Conservation (phyloP, 1,140 invertebrate species). For the Microvelia longipes region DNA sequence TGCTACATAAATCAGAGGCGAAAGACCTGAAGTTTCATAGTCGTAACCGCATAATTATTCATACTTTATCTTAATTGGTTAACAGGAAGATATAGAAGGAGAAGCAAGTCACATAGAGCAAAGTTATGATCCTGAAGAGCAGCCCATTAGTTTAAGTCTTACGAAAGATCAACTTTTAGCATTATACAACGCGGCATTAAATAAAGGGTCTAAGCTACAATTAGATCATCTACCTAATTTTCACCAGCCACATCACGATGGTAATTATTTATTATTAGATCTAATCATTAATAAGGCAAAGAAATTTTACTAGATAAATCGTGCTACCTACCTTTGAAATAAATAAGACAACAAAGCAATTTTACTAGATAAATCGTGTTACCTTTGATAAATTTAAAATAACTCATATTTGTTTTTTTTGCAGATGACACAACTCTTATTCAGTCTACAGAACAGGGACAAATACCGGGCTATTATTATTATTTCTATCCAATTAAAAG, state of each 20-base stretch:
- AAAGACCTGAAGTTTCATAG: too few relatives aligned
- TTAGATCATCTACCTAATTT: slow-evolving; percentile 5
- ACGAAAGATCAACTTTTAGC: slow-evolving; percentile 20
- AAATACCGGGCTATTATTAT: slow-evolving; percentile 18
- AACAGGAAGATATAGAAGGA: too few relatives aligned
- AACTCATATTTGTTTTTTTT: too few relatives aligned
- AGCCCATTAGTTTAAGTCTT: too few relatives aligned
- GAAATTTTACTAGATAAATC: background rate
- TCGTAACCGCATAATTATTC: too few relatives aligned
- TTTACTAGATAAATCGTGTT: background rate
- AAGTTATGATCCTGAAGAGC: too few relatives aligned
- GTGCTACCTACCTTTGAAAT: too few relatives aligned
- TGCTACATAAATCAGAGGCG: too few relatives aligned
- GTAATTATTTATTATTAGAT: background rate
- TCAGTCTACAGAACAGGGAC: slow-evolving; percentile 9
- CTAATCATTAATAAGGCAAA: background rate
- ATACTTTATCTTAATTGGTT: too few relatives aligned
- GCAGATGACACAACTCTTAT: slow-evolving; percentile 4
- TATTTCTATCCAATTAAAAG: slow-evolving; percentile 19
- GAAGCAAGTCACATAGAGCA: too few relatives aligned
- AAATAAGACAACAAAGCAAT: too few relatives aligned
- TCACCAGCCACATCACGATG: background rate
- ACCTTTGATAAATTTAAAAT: slow-evolving; percentile 4
- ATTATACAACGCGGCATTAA: slow-evolving; percentile 20
- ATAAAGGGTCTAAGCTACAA: slow-evolving; percentile 16